Evolutionary conservation across 2,888 invertebrate species (phyloP), one percentile per base, ranked within the genome.

Genomic region (Tetragonula carbonaria): DNA sequence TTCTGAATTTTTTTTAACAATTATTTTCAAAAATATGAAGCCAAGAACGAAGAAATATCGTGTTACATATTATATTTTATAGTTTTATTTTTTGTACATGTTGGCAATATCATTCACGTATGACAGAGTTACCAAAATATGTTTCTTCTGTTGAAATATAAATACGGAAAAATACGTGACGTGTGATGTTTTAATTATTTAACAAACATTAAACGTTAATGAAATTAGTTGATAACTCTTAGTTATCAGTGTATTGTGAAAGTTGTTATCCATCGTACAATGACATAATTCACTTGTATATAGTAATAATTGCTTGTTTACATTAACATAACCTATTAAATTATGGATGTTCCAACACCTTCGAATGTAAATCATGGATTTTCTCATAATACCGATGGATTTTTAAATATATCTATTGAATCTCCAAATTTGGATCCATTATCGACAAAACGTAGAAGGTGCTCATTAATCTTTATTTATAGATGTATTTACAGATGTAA

Each of bases 391-490:
- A 87, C 82, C 33, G 93, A 93, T 72, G 91, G 90, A 50, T 93
- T 93, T 85, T 85, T 94, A 84, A 93, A 92, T 74, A 88, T 94
- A 82, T 92, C 94, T 6, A 89, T 94, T 75, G 94, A 94, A 78
- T 91, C 94, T 3, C 89, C 93, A 28, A 87, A 90, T 55, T 79
- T 93, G 68, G 94, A 94, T 84, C 90, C 92, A 8, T 79, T 93
- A 50, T 93, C 93, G 23, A 94, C 94, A 16, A 94, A 94, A 90
- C 92, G 94, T 38, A 92, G 94, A 80, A 94, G 94, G 94, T 93
- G 87, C 80, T 62, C 78, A 57, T 73, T 18, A 76, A 57, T 66
- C 45, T 45, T 55, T 73, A 53, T 65, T 28, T 70, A 28, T 8
- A 21, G 18, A 65, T 65, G 33, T 65, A 38, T 45, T n/a, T 63